A percentile compares a stretch with the other conserved stretches of the same genome.
phyloP scores from a whole-genome alignment of 23 tunicate genomes.

The Pegea sp. region DNA sequence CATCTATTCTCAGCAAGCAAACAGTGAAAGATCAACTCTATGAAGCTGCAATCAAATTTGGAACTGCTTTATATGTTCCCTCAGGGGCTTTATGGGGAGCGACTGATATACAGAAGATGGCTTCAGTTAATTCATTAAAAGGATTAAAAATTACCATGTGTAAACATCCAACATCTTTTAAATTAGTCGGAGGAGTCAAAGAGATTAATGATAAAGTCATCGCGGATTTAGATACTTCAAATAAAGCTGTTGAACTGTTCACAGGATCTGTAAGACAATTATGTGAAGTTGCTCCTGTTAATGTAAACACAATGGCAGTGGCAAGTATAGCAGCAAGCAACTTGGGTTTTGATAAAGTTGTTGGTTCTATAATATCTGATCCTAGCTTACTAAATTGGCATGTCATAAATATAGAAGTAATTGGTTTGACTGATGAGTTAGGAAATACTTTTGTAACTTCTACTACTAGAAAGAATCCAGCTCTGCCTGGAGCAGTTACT shows the following conservation, averaged over 20 bases:
- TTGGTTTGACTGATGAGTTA: constrained; percentile 9
- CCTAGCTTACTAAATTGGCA: constrained; percentile 36
- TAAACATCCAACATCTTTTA: constrained; percentile 70
- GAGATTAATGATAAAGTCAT: constrained; percentile 8
- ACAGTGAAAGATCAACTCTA: constrained; percentile 11
- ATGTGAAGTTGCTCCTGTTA: constrained; percentile 74
- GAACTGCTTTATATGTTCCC: constrained; percentile 34
- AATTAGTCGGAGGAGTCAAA: constrained; percentile 7
- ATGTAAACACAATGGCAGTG: constrained; percentile 91
- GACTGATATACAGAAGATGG: constrained; percentile 73
- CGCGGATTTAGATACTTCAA: background rate
- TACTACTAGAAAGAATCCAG: constrained; percentile 44
- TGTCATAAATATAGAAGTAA: constrained; percentile 46
- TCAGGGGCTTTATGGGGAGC: constrained; percentile 94
- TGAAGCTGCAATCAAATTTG: constrained; percentile 11
- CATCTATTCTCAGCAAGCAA: constrained; percentile 32
- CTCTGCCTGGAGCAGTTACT: constrained; percentile 52
- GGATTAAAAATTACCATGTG: constrained; percentile 64
- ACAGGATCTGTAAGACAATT: constrained; percentile 55
- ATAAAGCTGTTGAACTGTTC: constrained; percentile 13
- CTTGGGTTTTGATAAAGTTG: constrained; percentile 54
- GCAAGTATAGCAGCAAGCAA: constrained; percentile 58
- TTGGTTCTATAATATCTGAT: constrained; percentile 40
- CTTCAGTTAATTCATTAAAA: constrained; percentile 5
- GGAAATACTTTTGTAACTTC: constrained; percentile 22